Evolutionary conservation across 2,888 invertebrate species (phyloP).

Genomic region (Acronicta psi): DNA sequence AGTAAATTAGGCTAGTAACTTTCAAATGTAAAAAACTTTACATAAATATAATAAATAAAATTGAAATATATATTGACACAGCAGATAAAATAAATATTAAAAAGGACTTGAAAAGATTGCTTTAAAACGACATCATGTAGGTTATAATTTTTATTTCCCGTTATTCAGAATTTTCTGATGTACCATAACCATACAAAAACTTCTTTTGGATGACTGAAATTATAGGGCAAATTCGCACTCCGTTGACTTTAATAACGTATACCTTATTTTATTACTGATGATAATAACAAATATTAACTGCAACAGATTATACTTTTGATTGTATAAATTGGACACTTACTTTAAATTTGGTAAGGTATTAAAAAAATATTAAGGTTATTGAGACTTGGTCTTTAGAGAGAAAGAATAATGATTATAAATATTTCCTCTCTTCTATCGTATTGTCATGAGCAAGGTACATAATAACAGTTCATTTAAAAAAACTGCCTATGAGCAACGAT

Average conservation of each 20-base stretch:
- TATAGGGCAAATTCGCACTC: constrained; percentile 49
- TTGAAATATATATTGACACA: neutral
- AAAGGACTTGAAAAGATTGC: constrained; percentile 6
- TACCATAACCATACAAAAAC: constrained; percentile 42
- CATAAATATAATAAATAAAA: too few species aligned
- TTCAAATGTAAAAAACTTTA: too few species aligned
- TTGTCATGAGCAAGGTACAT: neutral
- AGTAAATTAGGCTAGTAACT: too few species aligned
- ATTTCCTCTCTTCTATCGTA: constrained; percentile 4
- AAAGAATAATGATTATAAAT: too few species aligned
- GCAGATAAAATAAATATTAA: constrained; percentile 6
- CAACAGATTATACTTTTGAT: constrained; percentile 23
- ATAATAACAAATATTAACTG: constrained; percentile 55
- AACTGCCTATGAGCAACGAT: too few species aligned
- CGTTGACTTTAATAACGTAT: constrained; percentile 52
- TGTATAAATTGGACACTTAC: constrained; percentile 11
- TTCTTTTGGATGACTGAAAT: constrained; percentile 50
- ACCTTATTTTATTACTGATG: constrained; percentile 55
- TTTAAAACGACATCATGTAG: constrained; percentile 9
- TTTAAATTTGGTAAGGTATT: neutral
- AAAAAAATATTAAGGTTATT: too few species aligned
- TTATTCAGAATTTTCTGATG: constrained; percentile 45
- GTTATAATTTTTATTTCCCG: constrained; percentile 52
- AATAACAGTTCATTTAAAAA: too few species aligned
- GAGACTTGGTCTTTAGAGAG: too few species aligned